Percentiles rank a stretch among this genome's conserved stretches.
Conservation (phyloP, 2,888 invertebrate species). For the Xylocampa areola region DNA sequence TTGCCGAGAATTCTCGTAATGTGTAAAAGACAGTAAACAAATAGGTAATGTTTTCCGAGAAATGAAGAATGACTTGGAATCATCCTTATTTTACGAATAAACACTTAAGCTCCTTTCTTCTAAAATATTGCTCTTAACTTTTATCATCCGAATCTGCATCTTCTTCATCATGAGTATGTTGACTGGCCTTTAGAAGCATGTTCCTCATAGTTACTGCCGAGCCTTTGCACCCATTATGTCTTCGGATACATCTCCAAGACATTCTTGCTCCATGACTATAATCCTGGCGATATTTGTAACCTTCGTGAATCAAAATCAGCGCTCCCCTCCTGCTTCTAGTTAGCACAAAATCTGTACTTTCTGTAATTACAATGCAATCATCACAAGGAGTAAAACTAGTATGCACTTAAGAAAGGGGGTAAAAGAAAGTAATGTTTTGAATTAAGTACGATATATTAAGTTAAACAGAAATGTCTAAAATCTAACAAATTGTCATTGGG, state of each 20-base stretch:
- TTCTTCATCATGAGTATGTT: constrained; percentile 51
- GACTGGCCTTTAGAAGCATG: constrained; percentile 32
- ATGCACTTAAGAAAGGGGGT: neutral
- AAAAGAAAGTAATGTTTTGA: constrained; percentile 6
- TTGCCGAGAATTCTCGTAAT: too few species aligned
- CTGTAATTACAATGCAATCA: constrained; percentile 40
- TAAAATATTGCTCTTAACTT: constrained; percentile 9
- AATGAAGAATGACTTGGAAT: too few species aligned
- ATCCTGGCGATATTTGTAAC: constrained; percentile 57
- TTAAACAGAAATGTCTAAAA: constrained; percentile 41
- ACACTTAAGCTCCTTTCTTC: neutral
- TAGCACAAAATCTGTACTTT: constrained; percentile 25
- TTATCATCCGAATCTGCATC: constrained; percentile 18
- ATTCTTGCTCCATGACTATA: constrained; percentile 44
- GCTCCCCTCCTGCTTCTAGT: constrained; percentile 57
- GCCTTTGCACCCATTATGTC: constrained; percentile 59
- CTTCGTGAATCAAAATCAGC: constrained; percentile 39
- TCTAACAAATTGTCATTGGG: constrained; percentile 19
- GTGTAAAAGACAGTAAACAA: too few species aligned
- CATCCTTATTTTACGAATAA: neutral
- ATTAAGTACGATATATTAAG: constrained; percentile 51
- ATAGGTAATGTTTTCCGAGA: too few species aligned
- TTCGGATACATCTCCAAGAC: constrained; percentile 58
- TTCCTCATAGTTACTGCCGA: constrained; percentile 50
- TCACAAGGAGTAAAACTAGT: constrained; percentile 21